Conservation (phyloP, 2,888 invertebrate genomes). For the Drosophila meridionalis region DNA sequence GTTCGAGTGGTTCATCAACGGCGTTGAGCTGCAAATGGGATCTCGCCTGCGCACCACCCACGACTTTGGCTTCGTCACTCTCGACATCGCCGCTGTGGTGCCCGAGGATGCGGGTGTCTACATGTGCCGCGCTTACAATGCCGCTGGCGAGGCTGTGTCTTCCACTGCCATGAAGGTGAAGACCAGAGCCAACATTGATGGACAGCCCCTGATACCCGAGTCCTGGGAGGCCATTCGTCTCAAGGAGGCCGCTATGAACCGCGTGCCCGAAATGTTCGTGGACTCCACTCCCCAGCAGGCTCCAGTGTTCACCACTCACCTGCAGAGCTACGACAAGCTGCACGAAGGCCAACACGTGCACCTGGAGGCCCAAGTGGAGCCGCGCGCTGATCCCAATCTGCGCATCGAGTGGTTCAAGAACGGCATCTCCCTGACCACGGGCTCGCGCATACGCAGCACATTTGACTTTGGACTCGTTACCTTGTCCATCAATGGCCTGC, state of each 20-base stretch:
- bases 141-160: slow-evolving; percentile 96
- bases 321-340: slow-evolving; percentile 93
- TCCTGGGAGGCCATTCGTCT: slow-evolving; percentile 96
- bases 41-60: slow-evolving; percentile 96
- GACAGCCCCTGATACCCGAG: slow-evolving; percentile 94
- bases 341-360: slow-evolving; percentile 94
- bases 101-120: slow-evolving; percentile 96
- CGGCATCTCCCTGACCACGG: slow-evolving; percentile 93
- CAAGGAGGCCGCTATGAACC: slow-evolving; percentile 96
- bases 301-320: slow-evolving; percentile 97
- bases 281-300: slow-evolving; percentile 95
- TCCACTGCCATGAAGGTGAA: slow-evolving; percentile 95
- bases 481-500: slow-evolving; percentile 93
- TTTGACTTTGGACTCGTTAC: slow-evolving; percentile 99
- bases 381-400: slow-evolving; percentile 94
- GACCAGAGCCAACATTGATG: slow-evolving; percentile 91
- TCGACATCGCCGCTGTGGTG: slow-evolving; percentile 95
- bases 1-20: slow-evolving; percentile 98
- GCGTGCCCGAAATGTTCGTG: slow-evolving; percentile 94
- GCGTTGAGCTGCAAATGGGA: slow-evolving; percentile 95
- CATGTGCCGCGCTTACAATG: slow-evolving; percentile 97
- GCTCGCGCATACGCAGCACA: slow-evolving; percentile 95
- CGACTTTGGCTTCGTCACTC: slow-evolving; percentile 97
- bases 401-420: slow-evolving; percentile 97
- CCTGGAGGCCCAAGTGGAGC: slow-evolving; percentile 95